Conservation (phyloP, 2,888 invertebrate species). For the Aproaerema taeniolella region DNA sequence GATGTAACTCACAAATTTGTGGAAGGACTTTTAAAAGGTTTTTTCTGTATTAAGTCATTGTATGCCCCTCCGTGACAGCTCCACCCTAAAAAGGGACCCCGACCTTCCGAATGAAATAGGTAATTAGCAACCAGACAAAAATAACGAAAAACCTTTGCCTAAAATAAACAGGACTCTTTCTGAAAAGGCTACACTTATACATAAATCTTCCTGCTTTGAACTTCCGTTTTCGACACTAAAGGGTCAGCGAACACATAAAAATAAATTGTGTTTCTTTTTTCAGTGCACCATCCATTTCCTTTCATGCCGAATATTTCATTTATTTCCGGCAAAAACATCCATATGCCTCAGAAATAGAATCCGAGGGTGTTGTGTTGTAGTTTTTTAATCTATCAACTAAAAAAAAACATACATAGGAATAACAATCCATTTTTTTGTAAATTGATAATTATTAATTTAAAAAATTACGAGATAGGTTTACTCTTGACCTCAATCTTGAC, state of each 20-base stretch:
- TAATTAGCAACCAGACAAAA: slow-evolving; percentile 1
- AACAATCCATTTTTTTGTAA: too few species aligned
- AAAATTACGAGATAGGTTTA: too few species aligned
- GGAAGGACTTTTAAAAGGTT: too few species aligned
- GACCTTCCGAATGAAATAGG: background rate
- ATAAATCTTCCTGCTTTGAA: slow-evolving; percentile 52
- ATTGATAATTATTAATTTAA: too few species aligned
- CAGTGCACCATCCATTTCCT: slow-evolving; percentile 20
- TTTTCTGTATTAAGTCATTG: too few species aligned
- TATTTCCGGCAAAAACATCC: background rate
- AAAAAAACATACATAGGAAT: too few species aligned
- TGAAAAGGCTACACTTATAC: slow-evolving; percentile 31
- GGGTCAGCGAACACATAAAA: slow-evolving; percentile 45
- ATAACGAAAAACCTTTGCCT: slow-evolving; percentile 9
- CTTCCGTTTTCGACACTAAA: slow-evolving; percentile 40
- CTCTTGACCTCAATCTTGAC: too few species aligned
- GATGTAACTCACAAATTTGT: too few species aligned
- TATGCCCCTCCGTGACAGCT: too few species aligned
- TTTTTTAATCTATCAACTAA: background rate
- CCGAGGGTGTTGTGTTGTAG: too few species aligned
- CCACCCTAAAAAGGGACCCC: too few species aligned
- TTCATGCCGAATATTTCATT: background rate
- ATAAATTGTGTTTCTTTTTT: slow-evolving; percentile 36
- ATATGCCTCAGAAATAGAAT: too few species aligned
- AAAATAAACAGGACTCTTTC: slow-evolving; percentile 45